Evolutionary conservation across 2,888 invertebrate species (phyloP), one percentile per base, ranked within the genome.

Genomic region (Leptarthrus brevirostris): DNA sequence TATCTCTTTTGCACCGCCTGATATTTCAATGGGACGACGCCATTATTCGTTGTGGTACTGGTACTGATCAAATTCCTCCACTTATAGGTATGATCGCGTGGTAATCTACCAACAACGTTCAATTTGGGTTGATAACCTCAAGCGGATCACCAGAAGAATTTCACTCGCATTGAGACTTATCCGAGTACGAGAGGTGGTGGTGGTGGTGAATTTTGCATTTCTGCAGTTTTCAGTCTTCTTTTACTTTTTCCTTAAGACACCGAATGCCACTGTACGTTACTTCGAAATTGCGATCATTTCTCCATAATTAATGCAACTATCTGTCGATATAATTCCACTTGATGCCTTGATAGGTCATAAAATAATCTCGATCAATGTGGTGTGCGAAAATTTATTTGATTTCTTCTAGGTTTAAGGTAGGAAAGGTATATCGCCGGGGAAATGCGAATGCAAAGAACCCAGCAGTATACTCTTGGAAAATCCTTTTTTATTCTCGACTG

Each of bases 111-210:
- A 69, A n/a, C n/a, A n/a, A 36, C 69, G 26, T 69, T 69, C 69
- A 69, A 69, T 69, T 69, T 69, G 69, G 69, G 69, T 69, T 69
- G 69, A 69, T 69, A 69, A 69, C 69, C 69, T 69, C 69, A 44
- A 69, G 69, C 52, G 49, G 52, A 69, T 69, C 52, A 69, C 49
- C 49, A 69, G 69, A 69, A 69, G 69, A 69, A 69, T 69, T 69
- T 69, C 52, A 69, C 69, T 69, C 52, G 52, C 69, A 52, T 49
- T 69, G 77, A 78, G 75, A 77, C 77, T 78, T 77, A 77, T 77
- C 77, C 76, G 79, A 78, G 75, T 44, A 26, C 75, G n/a, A n/a
- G 30, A 4, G 26, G 53, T 36, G 53, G 18, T 36, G 40, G 30
- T 20, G 66, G 14, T 53, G 74, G 73, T 77, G 72, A 74, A 76